A percentile compares a stretch with the other conserved stretches of the same genome.
These are phyloP conservation scores for Enteromius viviparus DNA, from an alignment of 2,797 vertebrate species.

Conservation along the genomic window DNA sequence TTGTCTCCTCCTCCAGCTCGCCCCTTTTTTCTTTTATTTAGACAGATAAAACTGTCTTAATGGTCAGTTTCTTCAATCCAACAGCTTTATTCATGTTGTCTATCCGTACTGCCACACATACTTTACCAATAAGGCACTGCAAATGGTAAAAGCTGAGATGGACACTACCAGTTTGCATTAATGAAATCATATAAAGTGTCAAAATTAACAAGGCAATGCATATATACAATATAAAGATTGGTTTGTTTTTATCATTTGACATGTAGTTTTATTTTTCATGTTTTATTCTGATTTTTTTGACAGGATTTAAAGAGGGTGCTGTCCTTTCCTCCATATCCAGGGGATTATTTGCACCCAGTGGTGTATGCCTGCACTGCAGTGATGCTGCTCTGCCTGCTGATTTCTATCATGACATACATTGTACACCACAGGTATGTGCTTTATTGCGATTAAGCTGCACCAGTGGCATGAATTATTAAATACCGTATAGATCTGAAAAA, in stretches of 20 bases:
- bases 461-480: not conserved
- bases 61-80: slow-evolving; percentile 14
- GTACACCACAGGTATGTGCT: slow-evolving; percentile 87
- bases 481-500: not conserved
- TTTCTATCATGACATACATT: slow-evolving; percentile 90
- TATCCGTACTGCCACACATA: not conserved
- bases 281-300: slow-evolving; percentile 41
- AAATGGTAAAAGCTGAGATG: slow-evolving; percentile 4
- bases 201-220: not conserved
- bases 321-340: slow-evolving; percentile 90
- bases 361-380: slow-evolving; percentile 96
- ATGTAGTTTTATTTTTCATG: not conserved
- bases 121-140: not conserved
- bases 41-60: slow-evolving; percentile 6
- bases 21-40: slow-evolving; percentile 15
- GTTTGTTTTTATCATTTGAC: not conserved
- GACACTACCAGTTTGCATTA: not conserved
- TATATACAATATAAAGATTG: not conserved
- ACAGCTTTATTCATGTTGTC: not conserved
- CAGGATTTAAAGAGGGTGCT: slow-evolving; percentile 95
- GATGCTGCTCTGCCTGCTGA: slow-evolving; percentile 92
- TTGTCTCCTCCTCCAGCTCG: not conserved
- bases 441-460: slow-evolving; percentile 1
- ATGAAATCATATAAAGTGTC: not conserved
- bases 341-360: slow-evolving; percentile 95